Conservation (phyloP, 2,113 vertebrate genomes). For the Xenopus tropicalis region UCB_Xtro_10.0 CM004444.2:178401501-178402000, state of each 20-base stretch:
- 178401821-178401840: neutral
- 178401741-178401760: neutral
- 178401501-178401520: too few relatives aligned
- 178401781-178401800: neutral
- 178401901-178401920: neutral
- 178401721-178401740: neutral
- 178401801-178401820: too few relatives aligned
- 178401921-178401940: neutral
- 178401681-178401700: neutral
- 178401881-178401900: neutral
- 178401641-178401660: too few relatives aligned
- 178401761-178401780: too few relatives aligned
- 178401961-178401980: conserved; percentile 4
- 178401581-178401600: too few relatives aligned
- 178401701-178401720: neutral
- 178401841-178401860: neutral
- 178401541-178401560: too few relatives aligned
- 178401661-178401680: conserved; percentile 18
- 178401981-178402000: neutral
- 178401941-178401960: neutral
- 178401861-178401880: neutral
- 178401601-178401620: too few relatives aligned
- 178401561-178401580: too few relatives aligned
- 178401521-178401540: too few relatives aligned
- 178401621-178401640: too few relatives aligned